A percentile compares a stretch with the other conserved stretches of the same genome.
Conservation (phyloP, 2,113 vertebrate genomes). For the Acanthochromis polyacanthus region DNA sequence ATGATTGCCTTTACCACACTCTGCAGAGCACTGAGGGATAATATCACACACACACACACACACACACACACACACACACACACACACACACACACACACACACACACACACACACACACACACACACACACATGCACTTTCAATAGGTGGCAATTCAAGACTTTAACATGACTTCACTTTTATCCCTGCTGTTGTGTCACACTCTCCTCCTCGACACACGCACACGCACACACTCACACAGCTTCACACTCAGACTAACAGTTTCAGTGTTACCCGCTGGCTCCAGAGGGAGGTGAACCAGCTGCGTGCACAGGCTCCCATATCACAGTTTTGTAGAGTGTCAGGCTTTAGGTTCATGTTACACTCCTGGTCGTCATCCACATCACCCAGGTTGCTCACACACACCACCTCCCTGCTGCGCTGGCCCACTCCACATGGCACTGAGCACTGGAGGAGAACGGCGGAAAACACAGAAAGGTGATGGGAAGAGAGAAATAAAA, state of each 20-base stretch:
- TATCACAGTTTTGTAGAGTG: constrained; percentile 93
- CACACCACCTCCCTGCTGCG: constrained; percentile 92
- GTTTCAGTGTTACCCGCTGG: constrained; percentile 85
- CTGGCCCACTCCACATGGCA: constrained; percentile 94
- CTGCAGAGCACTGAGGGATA: constrained; percentile 90
- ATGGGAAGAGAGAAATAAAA: neutral
- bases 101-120: constrained; percentile 1
- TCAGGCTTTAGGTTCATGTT: constrained; percentile 93
- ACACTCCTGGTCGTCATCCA: constrained; percentile 91
- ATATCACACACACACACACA: constrained; percentile 7
- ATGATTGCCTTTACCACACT: constrained; percentile 88
- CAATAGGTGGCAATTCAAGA: neutral
- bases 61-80: too few species aligned
- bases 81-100: too few species aligned
- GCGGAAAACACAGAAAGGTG: neutral
- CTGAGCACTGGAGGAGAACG: constrained; percentile 87
- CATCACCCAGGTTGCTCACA: constrained; percentile 91
- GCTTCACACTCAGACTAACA: neutral
- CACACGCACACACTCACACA: too few species aligned
- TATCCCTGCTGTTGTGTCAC: neutral
- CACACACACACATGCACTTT: neutral
- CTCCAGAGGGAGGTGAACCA: constrained; percentile 97
- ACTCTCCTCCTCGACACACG: too few species aligned
- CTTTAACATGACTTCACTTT: neutral
- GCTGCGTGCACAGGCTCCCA: constrained; percentile 93